Conservation (phyloP, 2,888 invertebrate species). For the Folsomia manolachei region DNA sequence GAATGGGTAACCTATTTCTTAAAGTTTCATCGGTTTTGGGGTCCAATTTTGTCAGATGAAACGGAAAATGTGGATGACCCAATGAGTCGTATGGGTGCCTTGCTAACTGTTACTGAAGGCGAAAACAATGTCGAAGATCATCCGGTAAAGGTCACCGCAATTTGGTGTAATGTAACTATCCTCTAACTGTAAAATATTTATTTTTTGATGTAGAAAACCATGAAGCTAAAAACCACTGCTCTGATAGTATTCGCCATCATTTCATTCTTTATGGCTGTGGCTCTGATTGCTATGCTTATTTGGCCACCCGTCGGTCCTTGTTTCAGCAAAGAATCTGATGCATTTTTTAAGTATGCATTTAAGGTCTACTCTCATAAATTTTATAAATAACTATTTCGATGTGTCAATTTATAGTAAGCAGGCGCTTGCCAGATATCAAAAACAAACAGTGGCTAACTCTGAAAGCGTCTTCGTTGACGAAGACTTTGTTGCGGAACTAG, state of each 20-base stretch:
- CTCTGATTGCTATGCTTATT: neutral
- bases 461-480: neutral
- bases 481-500: neutral
- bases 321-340: neutral
- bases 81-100: neutral
- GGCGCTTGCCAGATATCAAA: neutral
- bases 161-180: neutral
- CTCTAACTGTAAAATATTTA: neutral
- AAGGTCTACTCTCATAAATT: too few species aligned
- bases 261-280: neutral
- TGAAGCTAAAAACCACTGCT: neutral
- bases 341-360: too few species aligned
- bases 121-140: neutral
- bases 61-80: neutral
- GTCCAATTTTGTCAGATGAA: neutral
- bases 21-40: slow-evolving; percentile 7
- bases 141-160: neutral
- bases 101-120: neutral
- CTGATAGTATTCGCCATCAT: neutral
- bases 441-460: neutral
- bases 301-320: neutral
- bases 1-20: neutral
- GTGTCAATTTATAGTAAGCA: neutral
- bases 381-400: too few species aligned
- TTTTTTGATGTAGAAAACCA: neutral